Percentiles rank a stretch among this genome's conserved stretches.
Conservation (phyloP, 2,113 vertebrate genomes). For the Solea solea region DNA sequence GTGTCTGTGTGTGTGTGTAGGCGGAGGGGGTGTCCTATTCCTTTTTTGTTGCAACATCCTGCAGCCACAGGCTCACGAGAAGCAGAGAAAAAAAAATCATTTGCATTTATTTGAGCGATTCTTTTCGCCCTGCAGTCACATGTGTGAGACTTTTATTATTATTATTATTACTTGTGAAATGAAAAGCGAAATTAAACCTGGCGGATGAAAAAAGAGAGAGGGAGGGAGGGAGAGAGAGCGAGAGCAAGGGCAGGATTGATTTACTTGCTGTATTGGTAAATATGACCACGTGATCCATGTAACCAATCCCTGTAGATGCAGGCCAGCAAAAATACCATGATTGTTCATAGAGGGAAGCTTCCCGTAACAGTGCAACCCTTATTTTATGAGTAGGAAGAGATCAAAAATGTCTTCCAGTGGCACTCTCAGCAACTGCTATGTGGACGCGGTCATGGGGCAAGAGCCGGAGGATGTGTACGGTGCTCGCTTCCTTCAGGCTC, state of each 20-base stretch:
- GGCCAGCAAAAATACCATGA: conserved; percentile 98
- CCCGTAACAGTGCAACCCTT: conserved; percentile 92
- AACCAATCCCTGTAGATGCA: conserved; percentile 97
- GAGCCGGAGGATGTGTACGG: conserved; percentile 94
- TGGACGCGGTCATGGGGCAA: conserved; percentile 96
- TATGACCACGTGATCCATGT: conserved; percentile 99
- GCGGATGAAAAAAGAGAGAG: conserved; percentile 3
- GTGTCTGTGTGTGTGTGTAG: conserved; percentile 57
- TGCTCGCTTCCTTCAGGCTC: conserved; percentile 89
- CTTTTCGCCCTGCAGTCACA: conserved; percentile 25
- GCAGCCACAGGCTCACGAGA: conserved; percentile 19
- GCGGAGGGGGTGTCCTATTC: neutral
- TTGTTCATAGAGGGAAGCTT: conserved; percentile 94
- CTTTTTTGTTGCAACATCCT: conserved; percentile 52
- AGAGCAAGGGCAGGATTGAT: conserved; percentile 91
- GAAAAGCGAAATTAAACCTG: conserved; percentile 73
- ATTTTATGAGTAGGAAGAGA: conserved; percentile 92
- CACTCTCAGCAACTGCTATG: conserved; percentile 96
- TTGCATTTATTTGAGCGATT: conserved; percentile 22
- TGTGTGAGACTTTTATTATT: conserved; percentile 22
- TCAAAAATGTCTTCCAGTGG: conserved; percentile 97
- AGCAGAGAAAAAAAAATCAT: neutral
- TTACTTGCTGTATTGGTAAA: conserved; percentile 99
- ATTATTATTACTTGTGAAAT: conserved; percentile 59
- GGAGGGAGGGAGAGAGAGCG: conserved; percentile 2